A percentile compares a stretch with the other conserved stretches of the same genome.
phyloP scores from a whole-genome alignment of 2,888 invertebrate genomes.

The Helicoverpa assulta region DNA sequence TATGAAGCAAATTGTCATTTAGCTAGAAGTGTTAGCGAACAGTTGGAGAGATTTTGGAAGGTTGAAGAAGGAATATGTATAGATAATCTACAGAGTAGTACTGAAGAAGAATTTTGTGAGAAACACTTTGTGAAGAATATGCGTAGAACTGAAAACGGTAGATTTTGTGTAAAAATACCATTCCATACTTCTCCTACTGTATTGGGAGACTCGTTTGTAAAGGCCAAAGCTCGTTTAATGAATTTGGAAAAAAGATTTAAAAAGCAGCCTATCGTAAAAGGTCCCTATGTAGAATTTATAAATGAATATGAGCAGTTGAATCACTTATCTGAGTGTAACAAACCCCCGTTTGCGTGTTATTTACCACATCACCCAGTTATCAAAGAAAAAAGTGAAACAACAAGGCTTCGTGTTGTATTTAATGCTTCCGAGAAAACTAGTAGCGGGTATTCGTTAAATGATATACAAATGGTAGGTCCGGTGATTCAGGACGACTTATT shows the following conservation, averaged over 20 bases:
- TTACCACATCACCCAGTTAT: slow-evolving; percentile 8
- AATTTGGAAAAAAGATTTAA: slow-evolving; percentile 1
- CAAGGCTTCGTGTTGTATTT: neutral
- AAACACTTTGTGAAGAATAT: slow-evolving; percentile 7
- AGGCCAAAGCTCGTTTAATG: neutral
- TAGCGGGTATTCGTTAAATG: slow-evolving; percentile 26
- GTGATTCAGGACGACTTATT: slow-evolving; percentile 28
- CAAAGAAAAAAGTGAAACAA: neutral
- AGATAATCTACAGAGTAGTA: neutral
- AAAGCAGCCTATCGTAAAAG: neutral
- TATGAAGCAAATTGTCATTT: slow-evolving; percentile 6
- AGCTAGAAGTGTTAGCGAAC: slow-evolving; percentile 9
- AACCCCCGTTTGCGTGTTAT: neutral
- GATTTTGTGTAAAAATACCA: slow-evolving; percentile 1
- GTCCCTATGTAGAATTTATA: neutral
- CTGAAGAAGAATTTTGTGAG: neutral
- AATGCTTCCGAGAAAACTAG: slow-evolving; percentile 25
- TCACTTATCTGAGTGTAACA: neutral
- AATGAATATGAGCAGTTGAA: slow-evolving; percentile 7
- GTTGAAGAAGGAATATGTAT: neutral
- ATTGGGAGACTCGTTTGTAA: neutral
- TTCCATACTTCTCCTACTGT: neutral
- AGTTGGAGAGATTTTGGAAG: slow-evolving; percentile 16
- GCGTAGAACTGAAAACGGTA: neutral
- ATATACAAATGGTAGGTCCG: slow-evolving; percentile 31